phyloP scores from a whole-genome alignment of 2,113 vertebrate genomes.

The Ceratotherium simum region DNA sequence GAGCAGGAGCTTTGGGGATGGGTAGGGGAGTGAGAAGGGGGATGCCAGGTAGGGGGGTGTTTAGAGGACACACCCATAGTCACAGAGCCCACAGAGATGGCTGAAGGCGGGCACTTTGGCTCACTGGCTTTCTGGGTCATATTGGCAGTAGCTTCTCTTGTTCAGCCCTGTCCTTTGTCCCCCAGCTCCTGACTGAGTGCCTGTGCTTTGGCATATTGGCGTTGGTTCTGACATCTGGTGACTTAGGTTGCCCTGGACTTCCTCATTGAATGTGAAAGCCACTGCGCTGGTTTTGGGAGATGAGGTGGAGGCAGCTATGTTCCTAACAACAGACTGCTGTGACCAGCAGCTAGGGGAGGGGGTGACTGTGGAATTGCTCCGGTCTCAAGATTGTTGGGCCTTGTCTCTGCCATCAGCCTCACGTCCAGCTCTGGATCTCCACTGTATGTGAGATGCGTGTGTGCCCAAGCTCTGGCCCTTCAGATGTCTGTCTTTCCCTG shows the following conservation, averaged over 20 bases:
- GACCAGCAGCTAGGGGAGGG: background rate
- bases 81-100: constrained; percentile 61
- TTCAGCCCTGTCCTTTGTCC: background rate
- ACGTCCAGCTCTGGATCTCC: background rate
- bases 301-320: background rate
- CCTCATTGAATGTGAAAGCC: background rate
- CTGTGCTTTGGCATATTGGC: background rate
- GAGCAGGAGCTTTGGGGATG: background rate
- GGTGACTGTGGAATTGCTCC: background rate
- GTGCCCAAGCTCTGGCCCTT: background rate
- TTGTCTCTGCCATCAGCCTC: background rate
- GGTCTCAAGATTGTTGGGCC: background rate
- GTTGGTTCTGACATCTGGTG: background rate
- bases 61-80: constrained; percentile 22
- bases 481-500: background rate
- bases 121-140: background rate
- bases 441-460: background rate
- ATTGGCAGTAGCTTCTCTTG: background rate
- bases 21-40: background rate
- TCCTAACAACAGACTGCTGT: background rate
- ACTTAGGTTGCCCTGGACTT: background rate
- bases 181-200: background rate
- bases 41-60: background rate
- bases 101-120: constrained; percentile 36
- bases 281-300: background rate